A percentile compares a stretch with the other conserved stretches of the same genome.
phyloP scores from a whole-genome alignment of 2,888 invertebrate genomes.

The Thecophora atra region DNA sequence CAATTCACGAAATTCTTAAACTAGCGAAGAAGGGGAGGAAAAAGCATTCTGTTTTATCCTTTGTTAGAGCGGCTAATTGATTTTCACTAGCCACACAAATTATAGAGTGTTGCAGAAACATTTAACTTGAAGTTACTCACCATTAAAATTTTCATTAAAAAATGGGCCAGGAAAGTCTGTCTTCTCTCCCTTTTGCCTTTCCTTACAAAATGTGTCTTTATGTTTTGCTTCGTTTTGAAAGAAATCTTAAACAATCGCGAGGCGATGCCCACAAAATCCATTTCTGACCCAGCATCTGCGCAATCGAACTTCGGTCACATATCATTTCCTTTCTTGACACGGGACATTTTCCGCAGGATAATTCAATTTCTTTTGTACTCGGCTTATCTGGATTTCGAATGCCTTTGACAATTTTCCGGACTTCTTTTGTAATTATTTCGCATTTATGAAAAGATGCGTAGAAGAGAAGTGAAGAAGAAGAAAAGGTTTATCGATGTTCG shows the following conservation, averaged over 20 bases:
- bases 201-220: too few species aligned
- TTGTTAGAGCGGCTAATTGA: too few species aligned
- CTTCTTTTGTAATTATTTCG: conserved; percentile 25
- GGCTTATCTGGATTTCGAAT: conserved; percentile 4
- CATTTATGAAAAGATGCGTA: conserved; percentile 5
- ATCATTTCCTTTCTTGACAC: conserved; percentile 36
- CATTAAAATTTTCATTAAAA: too few species aligned
- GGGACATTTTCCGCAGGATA: conserved; percentile 20
- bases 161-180: too few species aligned
- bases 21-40: too few species aligned
- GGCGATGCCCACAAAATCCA: neutral
- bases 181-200: too few species aligned
- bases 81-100: too few species aligned
- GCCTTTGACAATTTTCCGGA: conserved; percentile 8
- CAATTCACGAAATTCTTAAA: too few species aligned
- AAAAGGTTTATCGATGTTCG: conserved; percentile 29
- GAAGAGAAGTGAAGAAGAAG: neutral
- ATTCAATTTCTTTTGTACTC: neutral
- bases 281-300: conserved; percentile 38
- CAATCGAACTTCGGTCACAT: conserved; percentile 32
- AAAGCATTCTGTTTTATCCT: too few species aligned
- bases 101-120: too few species aligned
- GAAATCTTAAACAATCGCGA: neutral
- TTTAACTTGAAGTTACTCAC: too few species aligned
- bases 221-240: neutral